Evolutionary conservation across 2,113 vertebrate species (phyloP).

Genomic region (Notiomystis cincta): DNA sequence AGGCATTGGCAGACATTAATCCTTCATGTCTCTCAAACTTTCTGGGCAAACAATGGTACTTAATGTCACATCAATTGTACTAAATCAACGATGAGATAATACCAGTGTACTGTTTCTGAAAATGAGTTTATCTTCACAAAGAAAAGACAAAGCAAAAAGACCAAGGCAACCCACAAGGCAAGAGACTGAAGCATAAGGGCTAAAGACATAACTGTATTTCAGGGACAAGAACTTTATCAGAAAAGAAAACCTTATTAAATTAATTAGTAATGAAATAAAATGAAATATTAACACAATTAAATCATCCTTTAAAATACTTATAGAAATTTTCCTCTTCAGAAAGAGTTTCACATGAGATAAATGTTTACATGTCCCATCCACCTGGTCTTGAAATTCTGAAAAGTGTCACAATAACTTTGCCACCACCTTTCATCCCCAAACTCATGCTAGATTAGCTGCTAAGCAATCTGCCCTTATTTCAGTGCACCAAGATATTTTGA

Average conservation of each 20-base stretch:
- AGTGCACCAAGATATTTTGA: not conserved
- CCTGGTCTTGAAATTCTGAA: not conserved
- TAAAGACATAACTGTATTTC: not conserved
- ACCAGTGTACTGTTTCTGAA: not conserved
- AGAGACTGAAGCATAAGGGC: not conserved
- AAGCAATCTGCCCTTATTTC: not conserved
- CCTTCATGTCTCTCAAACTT: not conserved
- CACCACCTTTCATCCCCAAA: not conserved
- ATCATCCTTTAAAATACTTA: not conserved
- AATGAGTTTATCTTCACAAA: not conserved
- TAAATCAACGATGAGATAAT: not conserved
- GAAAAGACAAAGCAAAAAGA: not conserved
- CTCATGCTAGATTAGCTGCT: not conserved
- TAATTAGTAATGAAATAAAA: not conserved
- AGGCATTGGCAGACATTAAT: not conserved
- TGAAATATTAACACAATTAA: not conserved
- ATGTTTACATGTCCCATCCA: not conserved
- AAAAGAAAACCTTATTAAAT: not conserved
- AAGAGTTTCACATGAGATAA: not conserved
- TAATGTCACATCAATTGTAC: not conserved
- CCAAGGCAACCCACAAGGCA: not conserved
- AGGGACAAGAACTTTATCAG: not conserved
- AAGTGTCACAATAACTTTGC: not conserved
- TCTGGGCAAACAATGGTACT: not conserved
- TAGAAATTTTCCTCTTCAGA: not conserved